Percentiles rank a stretch among this genome's conserved stretches.
Conservation (phyloP, 2,888 invertebrate species). For the Bellardia pandia region DNA sequence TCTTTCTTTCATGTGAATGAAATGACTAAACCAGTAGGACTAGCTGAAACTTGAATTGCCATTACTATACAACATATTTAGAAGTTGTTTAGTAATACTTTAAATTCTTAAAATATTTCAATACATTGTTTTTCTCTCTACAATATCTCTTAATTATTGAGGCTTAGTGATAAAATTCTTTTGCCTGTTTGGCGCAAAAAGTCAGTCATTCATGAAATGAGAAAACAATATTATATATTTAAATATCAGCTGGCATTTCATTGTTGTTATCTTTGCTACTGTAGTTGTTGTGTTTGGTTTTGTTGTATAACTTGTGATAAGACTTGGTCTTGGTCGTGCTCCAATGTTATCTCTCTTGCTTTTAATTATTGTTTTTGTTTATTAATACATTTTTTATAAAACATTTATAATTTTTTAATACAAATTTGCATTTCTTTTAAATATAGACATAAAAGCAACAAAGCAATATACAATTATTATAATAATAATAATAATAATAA, state of each 20-base stretch:
- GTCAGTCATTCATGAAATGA: neutral
- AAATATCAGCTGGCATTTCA: conserved; percentile 18
- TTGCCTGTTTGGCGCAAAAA: conserved; percentile 7
- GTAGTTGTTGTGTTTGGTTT: neutral
- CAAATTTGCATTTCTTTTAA: conserved; percentile 54
- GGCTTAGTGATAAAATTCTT: conserved; percentile 26
- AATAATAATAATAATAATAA: neutral
- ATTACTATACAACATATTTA: too few relatives aligned
- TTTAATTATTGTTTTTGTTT: conserved; percentile 32
- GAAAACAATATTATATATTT: neutral
- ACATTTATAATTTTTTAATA: conserved; percentile 5
- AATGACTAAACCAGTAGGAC: too few relatives aligned
- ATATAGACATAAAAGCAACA: conserved; percentile 27
- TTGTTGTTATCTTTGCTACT: conserved; percentile 38
- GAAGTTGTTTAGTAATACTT: too few relatives aligned
- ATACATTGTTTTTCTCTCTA: too few relatives aligned
- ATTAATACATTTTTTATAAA: conserved; percentile 36
- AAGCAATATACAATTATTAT: neutral
- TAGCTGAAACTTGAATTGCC: too few relatives aligned
- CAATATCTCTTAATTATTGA: neutral
- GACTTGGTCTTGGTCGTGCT: conserved; percentile 66
- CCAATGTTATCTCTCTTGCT: conserved; percentile 68
- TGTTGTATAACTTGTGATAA: conserved; percentile 55
- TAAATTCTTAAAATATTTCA: too few relatives aligned
- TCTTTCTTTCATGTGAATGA: too few relatives aligned